These are phyloP conservation scores for Aporophyla lueneburgensis DNA, from an alignment of 2,888 invertebrate species.

Conservation along the genomic window DNA sequence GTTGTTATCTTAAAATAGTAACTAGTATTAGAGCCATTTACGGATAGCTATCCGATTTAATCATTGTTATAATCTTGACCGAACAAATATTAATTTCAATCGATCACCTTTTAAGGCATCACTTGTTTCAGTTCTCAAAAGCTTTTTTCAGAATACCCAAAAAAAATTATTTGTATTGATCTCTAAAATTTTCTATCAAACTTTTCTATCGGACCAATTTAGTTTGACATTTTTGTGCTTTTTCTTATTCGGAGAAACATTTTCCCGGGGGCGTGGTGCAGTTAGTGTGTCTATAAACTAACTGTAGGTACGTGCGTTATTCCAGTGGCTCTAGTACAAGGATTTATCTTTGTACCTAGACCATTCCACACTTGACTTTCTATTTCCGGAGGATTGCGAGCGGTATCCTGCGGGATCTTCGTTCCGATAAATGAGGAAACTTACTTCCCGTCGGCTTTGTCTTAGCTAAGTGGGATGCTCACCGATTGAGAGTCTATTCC, in stretches of 20 bases:
- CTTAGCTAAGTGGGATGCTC: conserved; percentile 76
- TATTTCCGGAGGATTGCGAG: conserved; percentile 82
- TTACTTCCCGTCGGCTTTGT: conserved; percentile 80
- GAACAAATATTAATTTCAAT: conserved; percentile 1
- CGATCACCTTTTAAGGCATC: neutral
- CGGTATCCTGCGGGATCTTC: conserved; percentile 81
- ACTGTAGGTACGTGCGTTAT: conserved; percentile 67
- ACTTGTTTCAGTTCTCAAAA: neutral
- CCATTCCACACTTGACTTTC: conserved; percentile 85
- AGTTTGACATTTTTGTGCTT: conserved; percentile 48
- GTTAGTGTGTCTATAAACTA: conserved; percentile 53
- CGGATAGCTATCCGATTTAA: no score
- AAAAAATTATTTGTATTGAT: conserved; percentile 3
- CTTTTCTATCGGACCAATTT: conserved; percentile 32
- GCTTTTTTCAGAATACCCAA: neutral
- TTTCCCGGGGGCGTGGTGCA: conserved; percentile 39
- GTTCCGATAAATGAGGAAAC: conserved; percentile 83
- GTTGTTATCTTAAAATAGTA: no score
- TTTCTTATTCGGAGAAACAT: conserved; percentile 49
- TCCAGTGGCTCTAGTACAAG: conserved; percentile 63
- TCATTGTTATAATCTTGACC: neutral
- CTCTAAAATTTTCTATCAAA: conserved; percentile 35
- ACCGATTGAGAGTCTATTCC: conserved; percentile 72
- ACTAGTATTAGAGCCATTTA: no score
- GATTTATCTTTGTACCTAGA: conserved; percentile 80